phyloP scores from a whole-genome alignment of 2,113 vertebrate species.

The Tapirus terrestris region DNA sequence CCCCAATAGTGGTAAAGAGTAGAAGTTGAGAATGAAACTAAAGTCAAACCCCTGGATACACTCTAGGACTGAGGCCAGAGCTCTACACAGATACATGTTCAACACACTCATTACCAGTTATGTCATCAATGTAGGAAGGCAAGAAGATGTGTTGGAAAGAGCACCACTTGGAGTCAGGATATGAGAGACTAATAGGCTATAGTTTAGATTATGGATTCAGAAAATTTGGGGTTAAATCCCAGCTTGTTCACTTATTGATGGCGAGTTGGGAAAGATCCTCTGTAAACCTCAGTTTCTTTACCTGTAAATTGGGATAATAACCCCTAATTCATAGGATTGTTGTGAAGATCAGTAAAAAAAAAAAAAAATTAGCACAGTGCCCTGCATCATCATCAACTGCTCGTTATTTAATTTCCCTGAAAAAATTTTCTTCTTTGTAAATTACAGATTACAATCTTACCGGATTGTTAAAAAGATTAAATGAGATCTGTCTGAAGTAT shows the following conservation, averaged over 20 bases:
- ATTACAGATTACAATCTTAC: neutral
- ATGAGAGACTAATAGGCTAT: neutral
- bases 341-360: neutral
- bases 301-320: neutral
- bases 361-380: neutral
- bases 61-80: neutral
- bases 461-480: neutral
- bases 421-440: slow-evolving; percentile 37
- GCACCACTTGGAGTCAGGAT: neutral
- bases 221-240: neutral
- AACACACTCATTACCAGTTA: neutral
- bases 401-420: neutral
- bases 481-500: neutral
- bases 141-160: slow-evolving; percentile 23
- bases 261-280: neutral
- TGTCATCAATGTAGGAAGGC: neutral
- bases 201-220: neutral
- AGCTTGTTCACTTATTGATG: neutral
- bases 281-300: neutral
- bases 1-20: neutral
- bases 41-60: neutral
- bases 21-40: slow-evolving; percentile 24
- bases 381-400: neutral
- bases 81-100: neutral
- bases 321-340: neutral